A percentile compares a stretch with the other conserved stretches of the same genome.
phyloP scores from a whole-genome alignment of 2,113 vertebrate species.

The Numida meleagris region DNA sequence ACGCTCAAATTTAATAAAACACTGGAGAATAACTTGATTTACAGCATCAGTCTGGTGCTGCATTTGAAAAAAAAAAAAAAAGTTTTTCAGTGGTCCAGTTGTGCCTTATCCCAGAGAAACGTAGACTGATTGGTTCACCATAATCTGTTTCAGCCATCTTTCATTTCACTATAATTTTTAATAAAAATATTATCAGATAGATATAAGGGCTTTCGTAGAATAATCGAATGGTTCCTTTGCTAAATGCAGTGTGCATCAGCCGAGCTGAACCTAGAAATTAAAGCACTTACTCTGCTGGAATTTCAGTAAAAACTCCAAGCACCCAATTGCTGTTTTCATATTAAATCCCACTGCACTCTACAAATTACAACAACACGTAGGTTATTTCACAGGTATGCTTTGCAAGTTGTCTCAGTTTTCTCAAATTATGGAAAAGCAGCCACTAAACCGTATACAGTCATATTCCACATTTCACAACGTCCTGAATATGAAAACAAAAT shows the following conservation, averaged over 20 bases:
- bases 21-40: conserved; percentile 11
- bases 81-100: not conserved
- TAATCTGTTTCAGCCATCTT: not conserved
- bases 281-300: not conserved
- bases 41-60: not conserved
- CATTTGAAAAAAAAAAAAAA: not conserved
- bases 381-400: not conserved
- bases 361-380: not conserved
- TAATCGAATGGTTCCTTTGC: not conserved
- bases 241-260: not conserved
- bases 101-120: not conserved
- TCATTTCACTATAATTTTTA: not conserved
- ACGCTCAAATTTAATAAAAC: not conserved
- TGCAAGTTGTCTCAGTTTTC: not conserved
- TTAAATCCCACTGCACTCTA: not conserved
- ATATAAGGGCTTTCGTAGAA: not conserved
- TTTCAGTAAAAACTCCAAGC: not conserved
- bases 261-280: not conserved
- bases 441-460: not conserved
- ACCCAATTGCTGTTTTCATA: not conserved
- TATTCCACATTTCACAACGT: not conserved
- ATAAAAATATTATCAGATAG: not conserved
- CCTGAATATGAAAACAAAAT: not conserved
- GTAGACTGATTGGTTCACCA: not conserved
- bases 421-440: not conserved